Base-by-base conservation (phyloP, 2,113 vertebrate genomes). In the Siphamia tubifer region DNA sequence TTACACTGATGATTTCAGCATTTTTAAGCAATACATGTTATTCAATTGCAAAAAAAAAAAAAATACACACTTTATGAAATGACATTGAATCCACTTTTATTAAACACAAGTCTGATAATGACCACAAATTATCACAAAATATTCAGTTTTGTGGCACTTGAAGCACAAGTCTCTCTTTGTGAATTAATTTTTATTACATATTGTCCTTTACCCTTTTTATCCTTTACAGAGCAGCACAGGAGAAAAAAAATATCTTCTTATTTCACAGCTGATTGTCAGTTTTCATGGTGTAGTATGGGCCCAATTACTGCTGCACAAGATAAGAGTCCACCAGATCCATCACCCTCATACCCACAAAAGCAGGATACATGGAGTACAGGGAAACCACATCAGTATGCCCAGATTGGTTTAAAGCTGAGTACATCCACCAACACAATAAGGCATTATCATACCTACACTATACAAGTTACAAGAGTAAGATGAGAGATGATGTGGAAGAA, bases 211-310 rank as follows among this genome's bases (percentile, higher is more conserved):
- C n/a, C 30, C 13, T 48, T 16, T 62, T 54, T 58, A 21, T 61
- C 28, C 12, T 53, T 36, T 9, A 73, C 25, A 44, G 25, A 66
- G 27, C 43, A 72, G 71, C 21, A 69, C 32, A 47, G 25, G 45
- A 47, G 12, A 47, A 3, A 10, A 48, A 1, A 48, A 24, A 48
- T 15, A 48, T 48, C 30, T 48, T 16, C 48, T 32, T 34, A 44
- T 15, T 56, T 15, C 20, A 52, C 55, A 64, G 51, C 52, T 79
- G 81, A 85, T 87, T 87, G 85, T 87, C 85, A 55, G 43, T 47
- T 65, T 39, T 58, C 51, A 69, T 16, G 68, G 56, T 69, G 15
- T 23, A 38, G 12, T 34, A 48, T 54, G 1, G 36, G 71, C 43
- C 23, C 20, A 31, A 10, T 36, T 12, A 34, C 30, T 53, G 27